Conservation (phyloP, 1,140 invertebrate species). For the Zaprionus ornatus region DNA sequence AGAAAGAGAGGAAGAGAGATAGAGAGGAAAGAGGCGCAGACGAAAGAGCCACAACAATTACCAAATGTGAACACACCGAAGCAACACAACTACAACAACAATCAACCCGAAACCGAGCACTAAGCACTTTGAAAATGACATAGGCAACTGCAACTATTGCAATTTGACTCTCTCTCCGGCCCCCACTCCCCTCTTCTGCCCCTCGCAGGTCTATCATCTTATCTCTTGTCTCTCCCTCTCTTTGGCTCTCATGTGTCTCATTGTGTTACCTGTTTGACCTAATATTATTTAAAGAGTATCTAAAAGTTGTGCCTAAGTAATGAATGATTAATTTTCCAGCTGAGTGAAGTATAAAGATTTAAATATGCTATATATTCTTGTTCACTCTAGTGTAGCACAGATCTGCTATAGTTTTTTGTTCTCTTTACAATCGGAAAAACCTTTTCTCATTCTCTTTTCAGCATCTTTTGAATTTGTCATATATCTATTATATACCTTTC, state of each 20-base stretch:
- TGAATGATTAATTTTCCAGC: not conserved
- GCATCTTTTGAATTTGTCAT: no score
- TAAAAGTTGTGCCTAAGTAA: not conserved
- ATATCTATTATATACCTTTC: no score
- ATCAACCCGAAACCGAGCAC: constrained; percentile 48
- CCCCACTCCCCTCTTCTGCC: no score
- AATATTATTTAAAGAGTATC: not conserved
- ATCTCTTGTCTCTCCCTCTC: no score
- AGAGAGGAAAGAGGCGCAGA: not conserved
- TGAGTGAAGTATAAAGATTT: no score
- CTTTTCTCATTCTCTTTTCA: no score
- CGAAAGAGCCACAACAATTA: constrained; percentile 51
- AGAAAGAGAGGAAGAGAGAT: not conserved
- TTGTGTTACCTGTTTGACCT: not conserved
- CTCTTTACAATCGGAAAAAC: no score
- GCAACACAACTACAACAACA: constrained; percentile 22
- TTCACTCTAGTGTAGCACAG: not conserved
- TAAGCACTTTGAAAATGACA: constrained; percentile 76
- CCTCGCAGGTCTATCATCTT: not conserved
- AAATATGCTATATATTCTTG: not conserved
- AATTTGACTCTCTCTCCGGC: constrained; percentile 36
- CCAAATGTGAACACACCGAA: constrained; percentile 32
- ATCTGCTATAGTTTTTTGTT: no score
- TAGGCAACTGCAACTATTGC: constrained; percentile 70
- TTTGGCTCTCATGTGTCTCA: not conserved